These are phyloP conservation scores for Galagoides demidoff DNA, from an alignment of 2,797 vertebrate species.

Conservation along the genomic window DNA sequence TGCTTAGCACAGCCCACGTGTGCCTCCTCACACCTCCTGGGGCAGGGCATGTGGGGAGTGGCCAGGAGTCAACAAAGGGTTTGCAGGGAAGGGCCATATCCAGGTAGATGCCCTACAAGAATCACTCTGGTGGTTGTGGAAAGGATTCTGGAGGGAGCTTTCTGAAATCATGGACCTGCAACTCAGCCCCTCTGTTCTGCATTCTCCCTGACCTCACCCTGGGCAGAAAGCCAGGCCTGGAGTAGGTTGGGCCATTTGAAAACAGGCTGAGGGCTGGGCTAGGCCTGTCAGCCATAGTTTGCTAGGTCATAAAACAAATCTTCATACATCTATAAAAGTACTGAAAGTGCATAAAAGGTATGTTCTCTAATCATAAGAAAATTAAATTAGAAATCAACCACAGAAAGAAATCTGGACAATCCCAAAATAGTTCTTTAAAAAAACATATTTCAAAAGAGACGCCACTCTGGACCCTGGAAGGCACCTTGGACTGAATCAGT, in stretches of 20 bases:
- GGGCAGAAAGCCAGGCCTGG: fast-evolving
- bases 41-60: not conserved
- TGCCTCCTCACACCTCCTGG: not conserved
- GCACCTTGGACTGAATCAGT: not conserved
- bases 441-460: not conserved
- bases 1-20: too few relatives aligned
- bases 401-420: not conserved
- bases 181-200: not conserved
- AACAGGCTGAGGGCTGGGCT: not conserved
- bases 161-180: not conserved
- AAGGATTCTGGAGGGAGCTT: not conserved
- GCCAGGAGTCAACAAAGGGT: not conserved
- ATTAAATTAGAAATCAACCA: not conserved
- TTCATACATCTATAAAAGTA: not conserved
- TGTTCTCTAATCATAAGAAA: not conserved
- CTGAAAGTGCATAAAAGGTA: not conserved
- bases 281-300: not conserved
- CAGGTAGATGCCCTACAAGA: too few relatives aligned
- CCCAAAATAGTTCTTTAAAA: not conserved
- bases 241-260: not conserved
- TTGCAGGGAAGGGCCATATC: too few relatives aligned
- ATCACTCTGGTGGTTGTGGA: too few relatives aligned
- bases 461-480: not conserved
- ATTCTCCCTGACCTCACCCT: not conserved
- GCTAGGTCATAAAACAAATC: not conserved